Evolutionary conservation across 2,113 vertebrate genomes (phyloP), one percentile per base, ranked within the genome.

Genomic region (Taurulus bubalis): DNA sequence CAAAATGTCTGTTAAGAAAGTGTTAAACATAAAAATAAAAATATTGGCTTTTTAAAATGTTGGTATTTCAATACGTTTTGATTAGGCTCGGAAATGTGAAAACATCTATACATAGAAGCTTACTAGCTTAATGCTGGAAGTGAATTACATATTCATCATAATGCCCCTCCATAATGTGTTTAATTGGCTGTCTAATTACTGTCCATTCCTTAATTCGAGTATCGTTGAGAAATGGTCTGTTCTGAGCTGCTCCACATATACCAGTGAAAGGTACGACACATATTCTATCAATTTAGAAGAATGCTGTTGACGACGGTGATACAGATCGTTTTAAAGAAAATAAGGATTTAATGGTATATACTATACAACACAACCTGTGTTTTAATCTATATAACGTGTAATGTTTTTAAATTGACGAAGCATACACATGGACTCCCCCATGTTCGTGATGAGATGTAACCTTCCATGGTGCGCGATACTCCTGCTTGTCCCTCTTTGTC

Each of bases 401-500:
- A 20, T 4, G 0, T 0, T 40, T n/a, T 32, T 42, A 20, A 40
- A 60, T 28, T 62, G 1, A 30, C 30, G 1, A 51, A 18, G 55
- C 24, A 32, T 22, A 30, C 38, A 24, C 49, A 8, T 3, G 7
- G 9, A 64, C 83, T 59, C 93, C 94, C 95, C 94, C 84, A 36
- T 87, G 77, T 90, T 80, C 16, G 34, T 16, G 47, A 0, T 1
- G 20, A 89, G 22, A 82, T 94, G 91, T 34, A 91, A 81, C 70
- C 62, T 82, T 90, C 91, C 93, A 58, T 49, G 69, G 67, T 90
- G 91, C 81, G 87, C 86, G 89, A 89, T 89, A 69, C 85, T 83
- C 85, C 89, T 86, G 93, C 87, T 91, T 85, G 94, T 94, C 93
- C 92, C 93, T 95, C 95, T 95, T 96, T 96, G 95, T 95, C 95